Conservation (phyloP, 2,797 vertebrate genomes). For the Karalla daura region DNA sequence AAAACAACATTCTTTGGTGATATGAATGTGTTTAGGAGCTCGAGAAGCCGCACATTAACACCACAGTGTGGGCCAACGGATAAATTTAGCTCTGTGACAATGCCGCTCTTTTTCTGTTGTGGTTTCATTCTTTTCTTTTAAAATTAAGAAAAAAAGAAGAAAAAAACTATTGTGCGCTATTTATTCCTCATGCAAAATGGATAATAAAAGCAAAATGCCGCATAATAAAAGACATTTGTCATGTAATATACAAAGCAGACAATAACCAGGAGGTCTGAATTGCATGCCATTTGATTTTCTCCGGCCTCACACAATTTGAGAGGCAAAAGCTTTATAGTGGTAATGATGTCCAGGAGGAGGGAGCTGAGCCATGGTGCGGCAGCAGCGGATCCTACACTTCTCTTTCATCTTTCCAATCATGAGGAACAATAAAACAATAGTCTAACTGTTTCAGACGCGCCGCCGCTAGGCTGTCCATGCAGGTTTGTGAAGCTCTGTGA, state of each 20-base stretch:
- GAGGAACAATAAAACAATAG: slow-evolving; percentile 59
- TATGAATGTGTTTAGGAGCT: slow-evolving; percentile 77
- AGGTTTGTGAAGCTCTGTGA: slow-evolving; percentile 42
- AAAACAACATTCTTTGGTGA: slow-evolving; percentile 77
- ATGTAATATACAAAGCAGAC: slow-evolving; percentile 59
- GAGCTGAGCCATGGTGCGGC: slow-evolving; percentile 28
- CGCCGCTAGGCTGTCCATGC: slow-evolving; percentile 20
- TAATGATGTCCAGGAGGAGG: slow-evolving; percentile 71
- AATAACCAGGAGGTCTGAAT: slow-evolving; percentile 53
- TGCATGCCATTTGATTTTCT: slow-evolving; percentile 54
- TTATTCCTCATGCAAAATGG: slow-evolving; percentile 60
- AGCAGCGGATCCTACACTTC: slow-evolving; percentile 32
- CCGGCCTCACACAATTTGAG: slow-evolving; percentile 35
- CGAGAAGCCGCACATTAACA: slow-evolving; percentile 74
- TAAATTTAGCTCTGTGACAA: slow-evolving; percentile 68
- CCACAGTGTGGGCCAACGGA: slow-evolving; percentile 58
- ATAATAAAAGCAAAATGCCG: slow-evolving; percentile 69
- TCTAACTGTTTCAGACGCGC: slow-evolving; percentile 39
- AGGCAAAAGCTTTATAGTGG: slow-evolving; percentile 70
- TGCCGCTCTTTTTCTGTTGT: slow-evolving; percentile 60
- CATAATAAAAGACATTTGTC: slow-evolving; percentile 69
- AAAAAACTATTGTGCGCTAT: slow-evolving; percentile 62
- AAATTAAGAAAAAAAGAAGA: slow-evolving; percentile 23
- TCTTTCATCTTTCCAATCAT: slow-evolving; percentile 67
- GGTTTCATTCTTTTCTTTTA: slow-evolving; percentile 66